Base-by-base conservation (phyloP, 2,888 invertebrate genomes). In the Andrena minutula region DNA sequence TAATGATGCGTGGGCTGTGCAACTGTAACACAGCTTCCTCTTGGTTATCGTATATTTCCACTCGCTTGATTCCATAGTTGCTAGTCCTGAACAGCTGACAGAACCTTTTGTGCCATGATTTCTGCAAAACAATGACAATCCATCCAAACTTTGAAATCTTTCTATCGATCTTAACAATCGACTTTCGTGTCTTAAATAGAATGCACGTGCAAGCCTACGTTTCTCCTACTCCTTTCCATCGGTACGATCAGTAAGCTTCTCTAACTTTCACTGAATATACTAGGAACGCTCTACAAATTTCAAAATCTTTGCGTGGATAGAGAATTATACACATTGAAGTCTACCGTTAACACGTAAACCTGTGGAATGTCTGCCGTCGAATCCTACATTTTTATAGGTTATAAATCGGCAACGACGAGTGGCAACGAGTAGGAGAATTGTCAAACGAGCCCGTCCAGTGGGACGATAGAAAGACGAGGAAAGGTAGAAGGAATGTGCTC, bases 31-130 rank as follows among this genome's bases (percentile, higher is more conserved):
- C 94, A 26, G 95, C 95, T 91, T 97, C 97, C 86, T 97, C 97
- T 93, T 96, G 96, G 90, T 95, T 96, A 89, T 98, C 98, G 93
- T 97, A 98, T 86, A 98, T 96, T 95, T 98, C 98, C 75, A 98
- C 95, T 61, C 98, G 95, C 92, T 97, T 97, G 86, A 98, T 97
- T 32, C 98, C 98, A 94, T 96, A 97, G 92, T 97, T 97, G 92
- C 98, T 98, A 51, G 97, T 95, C 94, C 96, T 97, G 92, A 96
- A 98, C 32, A 98, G 94, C 89, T 97, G 95, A 92, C 97, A 97
- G 91, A 96, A 96, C 91, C 96, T 97, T 89, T 96, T 97, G 92
- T 97, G 96, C 97, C 97, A 97, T 68, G 96, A 95, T 97, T 98
- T 98, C 98, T 98, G 95, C 79, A 95, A 95, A 82, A 74, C 83